These are phyloP conservation scores for Brachynemurus nebulosus DNA, from an alignment of 2,888 invertebrate species.

Conservation along the genomic window DNA sequence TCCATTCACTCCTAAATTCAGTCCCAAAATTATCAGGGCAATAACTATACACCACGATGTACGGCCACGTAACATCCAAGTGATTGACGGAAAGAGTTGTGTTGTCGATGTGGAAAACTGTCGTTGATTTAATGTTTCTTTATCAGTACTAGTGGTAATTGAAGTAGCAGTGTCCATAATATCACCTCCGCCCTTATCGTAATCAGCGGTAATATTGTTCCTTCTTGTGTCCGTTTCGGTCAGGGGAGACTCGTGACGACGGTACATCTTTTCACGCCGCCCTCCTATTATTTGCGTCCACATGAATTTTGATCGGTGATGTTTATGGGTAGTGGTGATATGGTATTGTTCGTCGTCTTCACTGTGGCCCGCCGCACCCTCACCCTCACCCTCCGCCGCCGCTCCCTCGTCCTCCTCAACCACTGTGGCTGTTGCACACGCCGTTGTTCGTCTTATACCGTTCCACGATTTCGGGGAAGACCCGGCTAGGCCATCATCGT, in stretches of 20 bases:
- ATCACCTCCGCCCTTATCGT: too few species aligned
- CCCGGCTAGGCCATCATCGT: slow-evolving; percentile 4
- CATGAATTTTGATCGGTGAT: too few species aligned
- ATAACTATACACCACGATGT: slow-evolving; percentile 31
- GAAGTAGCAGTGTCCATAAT: background rate
- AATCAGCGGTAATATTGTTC: too few species aligned
- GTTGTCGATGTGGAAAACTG: too few species aligned
- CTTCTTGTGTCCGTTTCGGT: too few species aligned
- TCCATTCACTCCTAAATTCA: slow-evolving; percentile 3
- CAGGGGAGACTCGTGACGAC: too few species aligned
- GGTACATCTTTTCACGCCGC: background rate
- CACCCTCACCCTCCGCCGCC: slow-evolving; percentile 2
- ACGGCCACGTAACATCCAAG: too few species aligned
- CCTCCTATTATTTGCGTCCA: too few species aligned
- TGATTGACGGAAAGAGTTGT: too few species aligned
- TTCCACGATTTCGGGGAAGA: background rate
- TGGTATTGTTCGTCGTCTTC: background rate
- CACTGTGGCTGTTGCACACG: background rate
- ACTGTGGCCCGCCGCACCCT: background rate
- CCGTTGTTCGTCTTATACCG: background rate
- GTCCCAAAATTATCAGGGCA: too few species aligned
- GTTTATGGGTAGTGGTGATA: too few species aligned
- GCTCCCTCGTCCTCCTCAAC: slow-evolving; percentile 3
- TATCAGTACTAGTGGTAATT: background rate
- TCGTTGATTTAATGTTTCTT: too few species aligned